phyloP scores from a whole-genome alignment of 1,140 invertebrate species.

The Brachionus koreanus region DNA sequence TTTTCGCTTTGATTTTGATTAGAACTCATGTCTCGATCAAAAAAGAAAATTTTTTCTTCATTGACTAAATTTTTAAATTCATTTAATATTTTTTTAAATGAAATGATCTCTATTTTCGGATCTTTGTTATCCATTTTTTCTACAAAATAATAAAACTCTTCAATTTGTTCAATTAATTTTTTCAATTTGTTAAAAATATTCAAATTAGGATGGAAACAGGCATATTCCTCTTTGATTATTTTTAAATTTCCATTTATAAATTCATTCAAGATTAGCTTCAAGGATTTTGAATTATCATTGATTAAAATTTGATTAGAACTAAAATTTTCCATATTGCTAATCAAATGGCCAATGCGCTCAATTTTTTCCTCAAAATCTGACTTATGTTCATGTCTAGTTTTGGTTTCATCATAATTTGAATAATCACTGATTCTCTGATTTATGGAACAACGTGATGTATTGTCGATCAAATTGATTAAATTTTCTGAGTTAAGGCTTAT shows the following conservation, averaged over 20 bases:
- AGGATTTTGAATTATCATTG: not conserved
- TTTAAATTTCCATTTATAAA: not conserved
- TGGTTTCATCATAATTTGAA: not conserved
- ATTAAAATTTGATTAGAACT: conserved; percentile 34
- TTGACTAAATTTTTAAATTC: not conserved
- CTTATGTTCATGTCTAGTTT: not conserved
- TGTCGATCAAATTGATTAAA: not conserved
- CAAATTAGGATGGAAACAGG: conserved; percentile 30
- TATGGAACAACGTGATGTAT: not conserved
- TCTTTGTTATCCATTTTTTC: not conserved
- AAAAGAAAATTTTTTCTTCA: conserved; percentile 4
- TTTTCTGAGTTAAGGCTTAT: not conserved
- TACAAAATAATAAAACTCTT: not conserved
- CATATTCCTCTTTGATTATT: conserved; percentile 18
- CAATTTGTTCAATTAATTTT: not conserved
- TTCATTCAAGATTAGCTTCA: conserved; percentile 3
- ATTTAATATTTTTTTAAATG: conserved; percentile 7
- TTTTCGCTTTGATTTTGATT: not conserved
- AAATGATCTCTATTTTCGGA: not conserved
- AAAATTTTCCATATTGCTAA: conserved; percentile 15
- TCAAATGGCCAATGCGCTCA: not conserved
- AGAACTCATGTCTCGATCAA: not conserved
- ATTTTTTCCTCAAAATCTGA: conserved; percentile 6
- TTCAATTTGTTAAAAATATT: conserved; percentile 31
- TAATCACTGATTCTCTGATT: conserved; percentile 10